A percentile compares a stretch with the other conserved stretches of the same genome.
Evolutionary conservation across 2,888 invertebrate species (phyloP).

Genomic region (Leucozona laternaria): DNA sequence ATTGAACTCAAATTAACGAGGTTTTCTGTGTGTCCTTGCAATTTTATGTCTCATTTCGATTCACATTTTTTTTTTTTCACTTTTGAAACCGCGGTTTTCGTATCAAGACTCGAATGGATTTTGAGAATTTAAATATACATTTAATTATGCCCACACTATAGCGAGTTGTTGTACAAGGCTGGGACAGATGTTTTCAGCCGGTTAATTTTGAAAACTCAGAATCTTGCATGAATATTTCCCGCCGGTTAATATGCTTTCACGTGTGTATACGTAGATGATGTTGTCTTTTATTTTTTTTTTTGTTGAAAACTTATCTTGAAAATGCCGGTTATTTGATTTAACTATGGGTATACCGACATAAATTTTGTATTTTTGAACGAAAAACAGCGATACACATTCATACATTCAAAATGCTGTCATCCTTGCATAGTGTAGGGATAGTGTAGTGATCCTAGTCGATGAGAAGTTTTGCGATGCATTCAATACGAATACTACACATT

Average conservation of each 20-base stretch:
- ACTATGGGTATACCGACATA: not conserved
- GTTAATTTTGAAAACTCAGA: not conserved
- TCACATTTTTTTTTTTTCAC: constrained; percentile 26
- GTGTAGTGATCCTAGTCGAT: constrained; percentile 29
- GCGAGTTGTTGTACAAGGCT: not conserved
- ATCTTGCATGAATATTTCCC: constrained; percentile 2
- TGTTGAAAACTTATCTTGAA: constrained; percentile 19
- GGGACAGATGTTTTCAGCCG: constrained; percentile 40
- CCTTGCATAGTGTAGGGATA: constrained; percentile 30
- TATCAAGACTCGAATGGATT: not conserved
- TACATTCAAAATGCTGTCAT: constrained; percentile 47
- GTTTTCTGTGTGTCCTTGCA: constrained; percentile 24
- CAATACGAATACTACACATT: constrained; percentile 15
- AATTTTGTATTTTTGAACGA: constrained; percentile 28
- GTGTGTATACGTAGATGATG: constrained; percentile 24
- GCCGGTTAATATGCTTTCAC: constrained; percentile 31
- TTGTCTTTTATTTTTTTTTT: constrained; percentile 7
- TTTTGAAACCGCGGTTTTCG: constrained; percentile 25
- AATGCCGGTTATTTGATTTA: constrained; percentile 51
- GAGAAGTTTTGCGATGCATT: constrained; percentile 45
- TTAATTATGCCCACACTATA: not conserved
- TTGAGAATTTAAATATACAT: too few species aligned
- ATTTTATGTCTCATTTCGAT: not conserved
- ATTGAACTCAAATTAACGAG: not conserved
- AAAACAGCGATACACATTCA: constrained; percentile 38